Evolutionary conservation across 2,113 vertebrate genomes (phyloP), one percentile per base, ranked within the genome.

Genomic region (Nesoenas mayeri): DNA sequence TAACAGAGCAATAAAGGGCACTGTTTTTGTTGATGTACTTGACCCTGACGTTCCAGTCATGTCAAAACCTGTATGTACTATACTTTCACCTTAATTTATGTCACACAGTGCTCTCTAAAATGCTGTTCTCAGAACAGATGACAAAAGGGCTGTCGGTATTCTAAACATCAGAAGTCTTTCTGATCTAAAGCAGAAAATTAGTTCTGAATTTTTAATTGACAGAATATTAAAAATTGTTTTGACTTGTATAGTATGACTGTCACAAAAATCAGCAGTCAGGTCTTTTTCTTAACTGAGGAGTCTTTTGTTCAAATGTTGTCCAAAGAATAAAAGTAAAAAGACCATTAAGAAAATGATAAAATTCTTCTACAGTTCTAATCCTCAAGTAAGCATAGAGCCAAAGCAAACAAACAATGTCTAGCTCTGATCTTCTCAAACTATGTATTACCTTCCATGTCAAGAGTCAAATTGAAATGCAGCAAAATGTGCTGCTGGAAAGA

Each of bases 1-100:
- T 84, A 94, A 80, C 20, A 91, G 88, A 92, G 91, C 77, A 86
- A 73, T 86, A 64, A 83, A 80, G 9, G 25, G 47, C 47, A 79
- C 34, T 65, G 24, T 82, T 72, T 79, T 81, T 62, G 36, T 75
- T 82, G 61, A 79, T 25, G 34, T 57, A 60, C 47, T 88, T 90
- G 81, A 89, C 77, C 60, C 25, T 72, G 83, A 92, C 3, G 1
- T 78, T 79, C n/a, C 56, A 88, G 24, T 91, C 96, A 58, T 66
- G 91, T 86, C 56, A 93, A 96, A 92, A 97, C 77, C 0, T 15
- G 94, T 56, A 60, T 16, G 53, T 26, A 31, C 28, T 77, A 5
- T 36, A n/a, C 64, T 88, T 83, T 36, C 51, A 86, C 15, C 51
- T 48, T 50, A 88, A 66, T 88, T 80, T 51, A 38, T 15, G 50